These are phyloP conservation scores for Chloromyia formosa DNA, from an alignment of 2,888 invertebrate genomes.

Conservation along the genomic window DNA sequence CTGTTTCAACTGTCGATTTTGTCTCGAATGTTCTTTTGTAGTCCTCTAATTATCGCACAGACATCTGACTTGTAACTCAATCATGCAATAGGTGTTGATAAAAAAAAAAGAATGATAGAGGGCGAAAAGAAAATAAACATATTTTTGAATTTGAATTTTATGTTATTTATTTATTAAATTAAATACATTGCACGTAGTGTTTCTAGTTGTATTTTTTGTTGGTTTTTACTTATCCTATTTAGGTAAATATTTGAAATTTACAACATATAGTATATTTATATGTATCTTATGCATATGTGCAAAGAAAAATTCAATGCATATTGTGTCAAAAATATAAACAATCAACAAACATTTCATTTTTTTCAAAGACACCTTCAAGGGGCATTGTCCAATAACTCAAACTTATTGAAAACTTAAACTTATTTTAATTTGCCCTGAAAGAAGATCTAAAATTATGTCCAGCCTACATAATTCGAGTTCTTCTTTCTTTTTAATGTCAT, in stretches of 20 bases:
- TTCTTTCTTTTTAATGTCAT: not conserved
- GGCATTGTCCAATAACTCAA: no score
- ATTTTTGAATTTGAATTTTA: conserved; percentile 15
- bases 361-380: no score
- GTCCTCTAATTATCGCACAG: no score
- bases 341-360: conserved; percentile 8
- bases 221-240: not conserved
- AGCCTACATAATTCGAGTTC: conserved; percentile 21
- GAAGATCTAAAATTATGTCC: conserved; percentile 19
- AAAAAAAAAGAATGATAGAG: no score
- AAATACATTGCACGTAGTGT: conserved; percentile 23
- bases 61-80: no score
- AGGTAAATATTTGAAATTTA: conserved; percentile 30
- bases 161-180: conserved; percentile 27
- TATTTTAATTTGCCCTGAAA: no score
- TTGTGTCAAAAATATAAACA: not conserved
- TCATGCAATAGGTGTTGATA: no score
- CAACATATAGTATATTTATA: conserved; percentile 23
- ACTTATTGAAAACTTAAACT: no score
- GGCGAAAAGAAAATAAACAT: no score
- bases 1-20: no score
- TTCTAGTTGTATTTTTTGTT: conserved; percentile 14
- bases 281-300: not conserved
- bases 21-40: no score
- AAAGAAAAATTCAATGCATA: no score